phyloP scores from a whole-genome alignment of 2,797 vertebrate genomes.

The Rachycentron canadum region DNA sequence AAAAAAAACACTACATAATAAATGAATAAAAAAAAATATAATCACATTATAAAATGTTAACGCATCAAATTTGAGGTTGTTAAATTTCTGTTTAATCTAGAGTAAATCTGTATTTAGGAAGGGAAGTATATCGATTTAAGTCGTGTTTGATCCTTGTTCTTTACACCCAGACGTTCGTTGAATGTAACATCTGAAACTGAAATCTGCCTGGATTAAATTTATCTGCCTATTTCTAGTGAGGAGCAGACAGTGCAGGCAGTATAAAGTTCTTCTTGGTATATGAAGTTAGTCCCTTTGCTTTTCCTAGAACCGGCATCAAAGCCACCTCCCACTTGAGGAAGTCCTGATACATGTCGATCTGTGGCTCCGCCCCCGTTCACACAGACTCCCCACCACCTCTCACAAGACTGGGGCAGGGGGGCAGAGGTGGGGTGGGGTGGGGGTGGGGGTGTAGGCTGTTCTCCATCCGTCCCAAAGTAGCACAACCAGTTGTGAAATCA shows the following conservation, averaged over 20 bases:
- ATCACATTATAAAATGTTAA: too few relatives aligned
- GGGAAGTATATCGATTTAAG: background rate
- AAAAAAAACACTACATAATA: too few relatives aligned
- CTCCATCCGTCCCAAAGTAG: constrained; percentile 52
- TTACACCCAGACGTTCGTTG: background rate
- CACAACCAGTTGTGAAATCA: constrained; percentile 43
- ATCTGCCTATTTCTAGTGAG: constrained; percentile 29
- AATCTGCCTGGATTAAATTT: constrained; percentile 5
- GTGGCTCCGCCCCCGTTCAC: constrained; percentile 45
- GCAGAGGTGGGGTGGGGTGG: background rate
- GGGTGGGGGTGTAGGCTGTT: background rate
- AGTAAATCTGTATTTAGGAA: too few relatives aligned
- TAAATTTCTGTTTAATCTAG: too few relatives aligned
- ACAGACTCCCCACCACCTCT: constrained; percentile 38
- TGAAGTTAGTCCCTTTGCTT: constrained; percentile 49
- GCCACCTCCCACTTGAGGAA: constrained; percentile 59
- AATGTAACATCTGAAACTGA: constrained; percentile 9
- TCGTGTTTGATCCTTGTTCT: background rate
- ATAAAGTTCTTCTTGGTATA: constrained; percentile 22
- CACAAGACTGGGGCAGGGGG: constrained; percentile 46
- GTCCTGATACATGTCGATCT: constrained; percentile 32
- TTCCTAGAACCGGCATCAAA: constrained; percentile 52
- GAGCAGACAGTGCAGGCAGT: constrained; percentile 9
- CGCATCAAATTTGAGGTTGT: too few relatives aligned
- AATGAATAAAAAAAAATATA: too few relatives aligned